Percentiles rank a stretch among this genome's conserved stretches.
phyloP scores from a whole-genome alignment of 2,797 vertebrate species.

The Eospalax fontanierii region DNA sequence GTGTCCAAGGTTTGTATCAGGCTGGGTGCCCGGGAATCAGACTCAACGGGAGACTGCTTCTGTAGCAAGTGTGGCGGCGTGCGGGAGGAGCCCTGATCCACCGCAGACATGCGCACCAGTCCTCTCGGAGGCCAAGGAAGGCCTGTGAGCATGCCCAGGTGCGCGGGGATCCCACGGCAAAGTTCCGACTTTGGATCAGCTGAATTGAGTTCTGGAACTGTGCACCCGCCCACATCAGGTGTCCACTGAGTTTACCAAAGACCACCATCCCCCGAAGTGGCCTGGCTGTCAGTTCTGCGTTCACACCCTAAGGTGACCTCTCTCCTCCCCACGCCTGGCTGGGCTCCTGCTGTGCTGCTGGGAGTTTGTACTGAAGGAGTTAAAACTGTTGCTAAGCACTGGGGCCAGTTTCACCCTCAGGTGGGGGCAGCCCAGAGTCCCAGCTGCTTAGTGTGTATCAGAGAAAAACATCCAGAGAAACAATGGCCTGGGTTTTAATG shows the following conservation, averaged over 20 bases:
- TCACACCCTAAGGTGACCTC: neutral
- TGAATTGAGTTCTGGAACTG: fast-evolving
- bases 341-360: neutral
- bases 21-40: neutral
- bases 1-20: neutral
- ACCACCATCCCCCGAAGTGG: neutral
- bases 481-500: slow-evolving; percentile 69
- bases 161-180: too few relatives aligned
- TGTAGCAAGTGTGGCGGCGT: fast-evolving
- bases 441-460: fast-evolving
- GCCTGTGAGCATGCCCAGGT: fast-evolving
- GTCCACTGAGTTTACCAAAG: neutral
- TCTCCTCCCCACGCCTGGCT: neutral
- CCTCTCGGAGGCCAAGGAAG: neutral
- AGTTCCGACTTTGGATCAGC: neutral
- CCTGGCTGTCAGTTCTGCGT: neutral
- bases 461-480: neutral
- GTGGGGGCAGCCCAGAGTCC: fast-evolving
- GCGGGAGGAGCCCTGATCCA: too few relatives aligned
- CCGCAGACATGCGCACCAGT: neutral
- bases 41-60: neutral
- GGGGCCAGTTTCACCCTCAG: fast-evolving
- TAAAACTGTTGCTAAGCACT: neutral
- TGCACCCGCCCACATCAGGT: fast-evolving
- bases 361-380: too few relatives aligned